Evolutionary conservation across 2,113 vertebrate species (phyloP).

Genomic region (Caranx ignobilis): DNA sequence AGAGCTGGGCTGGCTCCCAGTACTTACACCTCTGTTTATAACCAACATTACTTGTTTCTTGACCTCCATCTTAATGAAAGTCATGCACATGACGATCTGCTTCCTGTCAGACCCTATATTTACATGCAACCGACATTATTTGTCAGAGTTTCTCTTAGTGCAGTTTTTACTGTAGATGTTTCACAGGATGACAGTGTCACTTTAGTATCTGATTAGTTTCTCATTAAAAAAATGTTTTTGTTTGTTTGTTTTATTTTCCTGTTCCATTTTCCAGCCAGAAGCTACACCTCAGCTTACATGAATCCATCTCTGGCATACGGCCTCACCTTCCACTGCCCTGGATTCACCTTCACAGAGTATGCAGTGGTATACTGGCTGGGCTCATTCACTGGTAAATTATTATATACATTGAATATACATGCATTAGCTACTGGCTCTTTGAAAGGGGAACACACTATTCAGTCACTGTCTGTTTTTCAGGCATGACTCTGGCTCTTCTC

Average conservation of each 20-base stretch:
- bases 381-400: constrained; percentile 84
- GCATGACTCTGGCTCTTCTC: constrained; percentile 89
- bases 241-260: neutral
- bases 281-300: constrained; percentile 87
- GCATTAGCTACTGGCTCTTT: neutral
- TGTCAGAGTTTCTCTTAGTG: neutral
- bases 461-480: constrained; percentile 75
- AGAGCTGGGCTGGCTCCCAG: too few species aligned
- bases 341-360: constrained; percentile 86
- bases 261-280: constrained; percentile 78
- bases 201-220: neutral
- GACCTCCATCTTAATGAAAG: neutral
- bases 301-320: constrained; percentile 89
- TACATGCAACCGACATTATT: neutral
- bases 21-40: too few species aligned
- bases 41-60: neutral
- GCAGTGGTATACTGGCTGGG: constrained; percentile 91
- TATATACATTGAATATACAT: neutral
- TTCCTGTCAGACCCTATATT: neutral
- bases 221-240: neutral
- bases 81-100: neutral
- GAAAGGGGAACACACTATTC: neutral
- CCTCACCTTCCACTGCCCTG: constrained; percentile 88
- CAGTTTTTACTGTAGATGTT: neutral
- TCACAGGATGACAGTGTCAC: neutral